These are phyloP conservation scores for Haemorhous mexicanus DNA, from an alignment of 2,113 vertebrate species.

Conservation along the genomic window DNA sequence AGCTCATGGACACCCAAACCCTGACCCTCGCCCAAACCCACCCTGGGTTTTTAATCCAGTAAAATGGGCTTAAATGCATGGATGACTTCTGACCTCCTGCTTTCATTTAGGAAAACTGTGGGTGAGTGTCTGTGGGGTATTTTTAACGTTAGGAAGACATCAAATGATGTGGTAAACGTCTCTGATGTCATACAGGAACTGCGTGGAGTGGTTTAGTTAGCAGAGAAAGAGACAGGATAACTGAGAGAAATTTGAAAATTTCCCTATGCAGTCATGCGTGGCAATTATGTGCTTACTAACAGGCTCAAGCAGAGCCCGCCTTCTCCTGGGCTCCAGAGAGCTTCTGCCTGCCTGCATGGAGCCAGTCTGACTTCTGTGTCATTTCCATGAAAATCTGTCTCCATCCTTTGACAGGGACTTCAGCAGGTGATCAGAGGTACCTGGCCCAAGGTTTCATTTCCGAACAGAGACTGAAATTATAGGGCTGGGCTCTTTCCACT, in stretches of 20 bases:
- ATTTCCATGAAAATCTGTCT: not conserved
- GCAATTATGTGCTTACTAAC: not conserved
- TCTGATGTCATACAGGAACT: not conserved
- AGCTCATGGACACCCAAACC: not conserved
- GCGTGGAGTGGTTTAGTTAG: not conserved
- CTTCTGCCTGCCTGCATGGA: not conserved
- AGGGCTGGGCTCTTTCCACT: not conserved
- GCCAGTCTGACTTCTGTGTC: not conserved
- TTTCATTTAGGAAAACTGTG: not conserved
- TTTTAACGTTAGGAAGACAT: not conserved
- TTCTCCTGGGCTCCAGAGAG: not conserved
- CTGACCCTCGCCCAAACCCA: no score
- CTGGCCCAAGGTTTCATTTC: not conserved
- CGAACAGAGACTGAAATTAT: not conserved
- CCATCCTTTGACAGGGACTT: not conserved
- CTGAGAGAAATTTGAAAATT: not conserved
- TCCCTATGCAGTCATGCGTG: not conserved
- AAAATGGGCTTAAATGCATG: not conserved
- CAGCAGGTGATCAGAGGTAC: not conserved
- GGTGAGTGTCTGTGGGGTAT: not conserved
- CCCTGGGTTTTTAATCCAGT: not conserved
- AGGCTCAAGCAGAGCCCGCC: not conserved
- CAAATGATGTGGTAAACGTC: not conserved
- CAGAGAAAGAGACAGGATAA: not conserved
- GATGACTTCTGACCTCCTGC: not conserved